These are phyloP conservation scores for Drosophila bocki DNA, from an alignment of 1,140 invertebrate genomes.

Conservation along the genomic window DNA sequence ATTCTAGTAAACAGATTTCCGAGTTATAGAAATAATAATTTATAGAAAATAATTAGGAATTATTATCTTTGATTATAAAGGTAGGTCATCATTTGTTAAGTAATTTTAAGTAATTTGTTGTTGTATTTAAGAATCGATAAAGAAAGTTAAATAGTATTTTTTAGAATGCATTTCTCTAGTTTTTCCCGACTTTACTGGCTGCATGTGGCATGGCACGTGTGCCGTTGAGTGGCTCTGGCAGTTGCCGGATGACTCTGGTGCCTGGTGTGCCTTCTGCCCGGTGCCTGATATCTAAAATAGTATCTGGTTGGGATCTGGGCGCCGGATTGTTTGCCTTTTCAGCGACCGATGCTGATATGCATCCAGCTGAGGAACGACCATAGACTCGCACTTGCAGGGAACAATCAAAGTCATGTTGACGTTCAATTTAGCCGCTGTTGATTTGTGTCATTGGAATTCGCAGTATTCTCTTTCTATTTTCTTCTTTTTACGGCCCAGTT, in stretches of 20 bases:
- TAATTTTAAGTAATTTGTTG: no score
- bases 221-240: conserved; percentile 45
- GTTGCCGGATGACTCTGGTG: conserved; percentile 16
- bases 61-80: no score
- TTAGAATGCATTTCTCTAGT: neutral
- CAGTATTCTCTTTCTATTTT: conserved; percentile 8
- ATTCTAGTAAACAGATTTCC: no score
- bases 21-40: no score
- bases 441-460: conserved; percentile 70
- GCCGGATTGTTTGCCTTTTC: conserved; percentile 43
- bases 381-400: conserved; percentile 39
- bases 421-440: conserved; percentile 77
- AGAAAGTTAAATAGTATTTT: neutral
- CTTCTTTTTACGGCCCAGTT: conserved; percentile 17
- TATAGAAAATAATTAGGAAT: no score
- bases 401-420: conserved; percentile 80
- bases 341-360: conserved; percentile 46
- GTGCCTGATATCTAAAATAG: conserved; percentile 28
- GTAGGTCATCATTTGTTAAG: no score
- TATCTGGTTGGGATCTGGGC: conserved; percentile 27
- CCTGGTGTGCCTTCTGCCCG: neutral
- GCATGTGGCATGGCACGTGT: conserved; percentile 43
- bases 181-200: conserved; percentile 4
- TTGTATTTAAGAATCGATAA: neutral
- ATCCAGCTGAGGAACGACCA: conserved; percentile 21